Conservation (phyloP, 2,888 invertebrate genomes). For the Chrysolina americana region DNA sequence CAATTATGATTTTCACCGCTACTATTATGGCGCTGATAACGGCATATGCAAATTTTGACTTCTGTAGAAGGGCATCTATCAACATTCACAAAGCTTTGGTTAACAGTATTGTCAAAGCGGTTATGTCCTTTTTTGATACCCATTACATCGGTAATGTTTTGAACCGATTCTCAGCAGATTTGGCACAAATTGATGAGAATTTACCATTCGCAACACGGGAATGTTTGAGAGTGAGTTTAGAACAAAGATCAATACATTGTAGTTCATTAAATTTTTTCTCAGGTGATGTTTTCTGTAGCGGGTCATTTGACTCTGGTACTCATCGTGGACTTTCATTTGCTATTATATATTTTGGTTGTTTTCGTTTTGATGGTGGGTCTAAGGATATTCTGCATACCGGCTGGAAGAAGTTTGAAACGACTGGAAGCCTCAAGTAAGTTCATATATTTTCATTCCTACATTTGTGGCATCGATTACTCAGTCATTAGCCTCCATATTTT, state of each 20-base stretch:
- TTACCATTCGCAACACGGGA: conserved; percentile 54
- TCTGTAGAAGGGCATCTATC: conserved; percentile 80
- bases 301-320: conserved; percentile 52
- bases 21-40: conserved; percentile 43
- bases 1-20: conserved; percentile 43
- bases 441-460: too few species aligned
- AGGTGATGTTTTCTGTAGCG: conserved; percentile 49
- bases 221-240: conserved; percentile 52
- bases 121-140: conserved; percentile 61
- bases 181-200: conserved; percentile 59
- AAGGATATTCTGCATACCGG: conserved; percentile 55
- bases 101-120: conserved; percentile 54
- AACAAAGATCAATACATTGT: not conserved
- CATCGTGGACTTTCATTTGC: conserved; percentile 52
- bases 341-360: conserved; percentile 53
- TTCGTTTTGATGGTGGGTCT: conserved; percentile 52
- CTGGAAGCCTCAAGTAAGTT: conserved; percentile 60
- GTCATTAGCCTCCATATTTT: too few species aligned
- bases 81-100: conserved; percentile 60
- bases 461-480: too few species aligned
- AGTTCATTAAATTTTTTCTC: conserved; percentile 29
- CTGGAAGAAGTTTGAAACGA: conserved; percentile 60
- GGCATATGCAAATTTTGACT: conserved; percentile 76
- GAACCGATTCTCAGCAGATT: conserved; percentile 61
- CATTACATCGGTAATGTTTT: conserved; percentile 62